A percentile compares a stretch with the other conserved stretches of the same genome.
Conservation (phyloP, 2,113 vertebrate species). For the Psittacula cyanocephala region DNA sequence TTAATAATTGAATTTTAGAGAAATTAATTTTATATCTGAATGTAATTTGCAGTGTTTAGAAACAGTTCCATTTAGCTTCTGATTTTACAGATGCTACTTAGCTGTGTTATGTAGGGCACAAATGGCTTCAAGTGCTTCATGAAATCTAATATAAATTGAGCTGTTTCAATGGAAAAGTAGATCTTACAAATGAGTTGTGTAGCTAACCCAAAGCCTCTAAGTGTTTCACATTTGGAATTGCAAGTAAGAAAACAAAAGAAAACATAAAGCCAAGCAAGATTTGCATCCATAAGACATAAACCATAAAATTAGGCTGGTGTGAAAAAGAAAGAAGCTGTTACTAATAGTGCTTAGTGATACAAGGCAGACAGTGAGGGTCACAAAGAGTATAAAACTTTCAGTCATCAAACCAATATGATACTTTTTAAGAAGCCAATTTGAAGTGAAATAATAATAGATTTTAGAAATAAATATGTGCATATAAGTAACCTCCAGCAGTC, state of each 20-base stretch:
- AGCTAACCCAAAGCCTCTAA: slow-evolving; percentile 25
- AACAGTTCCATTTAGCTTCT: slow-evolving; percentile 16
- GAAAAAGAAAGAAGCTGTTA: not conserved
- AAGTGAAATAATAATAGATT: not conserved
- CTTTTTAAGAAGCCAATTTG: not conserved
- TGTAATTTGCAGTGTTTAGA: slow-evolving; percentile 15
- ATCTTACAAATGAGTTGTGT: slow-evolving; percentile 7
- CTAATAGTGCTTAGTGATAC: not conserved
- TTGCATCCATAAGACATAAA: not conserved
- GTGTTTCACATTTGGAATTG: not conserved
- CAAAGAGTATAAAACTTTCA: not conserved
- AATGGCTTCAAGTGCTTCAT: not conserved
- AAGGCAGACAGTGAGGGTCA: not conserved
- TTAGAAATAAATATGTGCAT: not conserved
- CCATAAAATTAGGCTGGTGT: not conserved
- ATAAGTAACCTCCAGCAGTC: not conserved
- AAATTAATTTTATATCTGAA: slow-evolving; percentile 18
- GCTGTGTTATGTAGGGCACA: not conserved
- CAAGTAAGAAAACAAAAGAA: not conserved
- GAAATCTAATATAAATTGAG: slow-evolving; percentile 56
- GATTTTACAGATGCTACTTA: not conserved
- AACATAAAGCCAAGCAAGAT: not conserved
- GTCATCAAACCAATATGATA: not conserved
- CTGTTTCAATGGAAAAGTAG: slow-evolving; percentile 21
- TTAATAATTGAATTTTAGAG: slow-evolving; percentile 31